Base-by-base conservation (phyloP, 2,888 invertebrate genomes). In the Hydraecia micacea region DNA sequence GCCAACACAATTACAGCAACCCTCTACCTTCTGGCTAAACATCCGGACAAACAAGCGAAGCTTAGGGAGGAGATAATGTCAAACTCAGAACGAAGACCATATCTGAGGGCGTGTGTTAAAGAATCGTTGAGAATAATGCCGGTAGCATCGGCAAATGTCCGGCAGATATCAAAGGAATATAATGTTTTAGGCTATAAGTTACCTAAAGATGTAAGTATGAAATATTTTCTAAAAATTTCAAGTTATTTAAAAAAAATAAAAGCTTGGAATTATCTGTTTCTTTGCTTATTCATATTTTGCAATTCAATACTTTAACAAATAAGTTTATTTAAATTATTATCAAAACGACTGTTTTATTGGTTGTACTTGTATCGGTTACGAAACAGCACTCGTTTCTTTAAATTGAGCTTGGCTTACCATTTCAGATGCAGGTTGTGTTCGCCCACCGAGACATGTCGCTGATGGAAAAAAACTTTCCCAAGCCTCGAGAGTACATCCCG, bases 41-140 rank as follows among this genome's bases (percentile, higher is more conserved):
- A 98, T 93, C 97, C 95, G 7, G 97, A 97, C 0, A 97, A 97
- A 75, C 98, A 98, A 92, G 94, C 97, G 5, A 97, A 96, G 86
- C 93, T 98, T 7, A 95, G 97, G 25, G 92, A 97, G 62, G 98
- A 98, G 91, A 89, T 97, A 13, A 78, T 93, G 0, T 92, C 91
- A 0, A 92, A 89, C 3, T 71, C 90, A 0, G 90, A 90, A 4
- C 94, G 77, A 91, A 94, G 97, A 82, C 96, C 97, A 0, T 98
- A 98, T 89, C 91, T 98, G 39, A 97, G 97, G 83, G 98, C 98
- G 0, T 98, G 98, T 87, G 97, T 98, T 65, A 98, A 98, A 91
- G 98, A 98, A 92, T 96, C 97, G 0, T 92, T 98, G 81, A 96
- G 98, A 88, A 83, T 97, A 25, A 96, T 97, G 88, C 97, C 98